Percentiles rank a stretch among this genome's conserved stretches.
Conservation (phyloP, 2,888 invertebrate species). For the Tupiocoris notatus region DNA sequence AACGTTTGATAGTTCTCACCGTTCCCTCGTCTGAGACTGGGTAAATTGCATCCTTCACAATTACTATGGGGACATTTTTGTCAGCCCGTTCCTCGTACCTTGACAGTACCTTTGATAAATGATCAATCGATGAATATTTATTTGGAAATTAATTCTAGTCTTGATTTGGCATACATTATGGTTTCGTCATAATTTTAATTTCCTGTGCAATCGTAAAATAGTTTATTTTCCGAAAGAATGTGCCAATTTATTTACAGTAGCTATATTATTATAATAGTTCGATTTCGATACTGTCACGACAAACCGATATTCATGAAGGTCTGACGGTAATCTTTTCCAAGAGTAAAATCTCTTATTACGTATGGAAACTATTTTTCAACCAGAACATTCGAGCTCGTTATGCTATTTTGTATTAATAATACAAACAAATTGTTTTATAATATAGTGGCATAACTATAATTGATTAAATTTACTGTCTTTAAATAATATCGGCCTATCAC, state of each 20-base stretch:
- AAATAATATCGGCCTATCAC: conserved; percentile 35
- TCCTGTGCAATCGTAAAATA: no score
- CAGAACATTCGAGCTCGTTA: conserved; percentile 1
- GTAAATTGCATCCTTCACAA: no score
- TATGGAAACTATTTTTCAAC: not conserved
- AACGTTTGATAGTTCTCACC: no score
- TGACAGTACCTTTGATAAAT: no score
- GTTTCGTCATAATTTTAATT: no score
- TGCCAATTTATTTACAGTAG: not conserved
- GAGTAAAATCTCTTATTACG: not conserved
- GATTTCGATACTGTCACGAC: not conserved
- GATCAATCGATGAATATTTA: no score
- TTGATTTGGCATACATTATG: no score
- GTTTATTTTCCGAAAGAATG: not conserved
- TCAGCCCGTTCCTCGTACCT: no score
- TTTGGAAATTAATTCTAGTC: no score
- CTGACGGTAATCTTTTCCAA: not conserved
- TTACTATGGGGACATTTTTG: no score
- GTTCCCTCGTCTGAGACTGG: no score
- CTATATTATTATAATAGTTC: not conserved
- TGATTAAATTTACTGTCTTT: conserved; percentile 14
- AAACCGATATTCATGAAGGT: not conserved
- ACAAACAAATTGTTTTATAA: not conserved
- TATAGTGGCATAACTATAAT: not conserved
- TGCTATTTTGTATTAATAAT: not conserved